Percentiles rank a stretch among this genome's conserved stretches.
These are phyloP conservation scores for Alligator sinensis DNA, from an alignment of 2,113 vertebrate genomes.

Conservation along the genomic window DNA sequence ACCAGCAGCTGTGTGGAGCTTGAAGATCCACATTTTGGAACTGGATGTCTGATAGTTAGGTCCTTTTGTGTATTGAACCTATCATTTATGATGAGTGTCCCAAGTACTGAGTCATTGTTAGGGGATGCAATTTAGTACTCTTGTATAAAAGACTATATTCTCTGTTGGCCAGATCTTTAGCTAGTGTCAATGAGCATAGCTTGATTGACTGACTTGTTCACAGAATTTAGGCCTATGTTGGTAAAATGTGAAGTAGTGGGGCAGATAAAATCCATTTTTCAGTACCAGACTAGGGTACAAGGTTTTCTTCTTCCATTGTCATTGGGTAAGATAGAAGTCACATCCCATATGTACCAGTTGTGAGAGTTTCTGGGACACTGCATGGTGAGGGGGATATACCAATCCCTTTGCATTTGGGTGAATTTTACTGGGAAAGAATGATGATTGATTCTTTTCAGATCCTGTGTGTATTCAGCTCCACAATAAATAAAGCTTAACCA, in stretches of 20 bases:
- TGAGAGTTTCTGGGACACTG: background rate
- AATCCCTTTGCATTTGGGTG: background rate
- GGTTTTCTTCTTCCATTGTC: background rate
- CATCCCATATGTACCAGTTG: background rate
- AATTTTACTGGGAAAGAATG: background rate
- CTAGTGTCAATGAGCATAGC: background rate
- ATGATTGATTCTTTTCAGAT: background rate
- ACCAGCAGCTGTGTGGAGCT: too few relatives aligned
- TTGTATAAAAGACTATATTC: background rate
- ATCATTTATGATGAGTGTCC: background rate
- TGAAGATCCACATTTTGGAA: too few relatives aligned
- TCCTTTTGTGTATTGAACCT: constrained; percentile 21
- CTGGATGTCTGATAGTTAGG: background rate
- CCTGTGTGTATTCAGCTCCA: constrained; percentile 26
- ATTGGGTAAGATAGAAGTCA: background rate
- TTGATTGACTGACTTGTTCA: constrained; percentile 30
- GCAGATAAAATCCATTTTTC: background rate
- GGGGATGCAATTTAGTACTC: background rate
- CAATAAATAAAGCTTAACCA: constrained; percentile 26
- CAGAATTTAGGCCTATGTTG: constrained; percentile 3
- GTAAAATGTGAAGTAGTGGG: background rate
- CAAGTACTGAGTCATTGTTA: background rate
- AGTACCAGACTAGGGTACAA: background rate
- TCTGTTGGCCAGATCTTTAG: background rate
- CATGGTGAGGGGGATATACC: constrained; percentile 23